Conservation (phyloP, 2,888 invertebrate species). For the Dorcus parallelipipedus region DNA sequence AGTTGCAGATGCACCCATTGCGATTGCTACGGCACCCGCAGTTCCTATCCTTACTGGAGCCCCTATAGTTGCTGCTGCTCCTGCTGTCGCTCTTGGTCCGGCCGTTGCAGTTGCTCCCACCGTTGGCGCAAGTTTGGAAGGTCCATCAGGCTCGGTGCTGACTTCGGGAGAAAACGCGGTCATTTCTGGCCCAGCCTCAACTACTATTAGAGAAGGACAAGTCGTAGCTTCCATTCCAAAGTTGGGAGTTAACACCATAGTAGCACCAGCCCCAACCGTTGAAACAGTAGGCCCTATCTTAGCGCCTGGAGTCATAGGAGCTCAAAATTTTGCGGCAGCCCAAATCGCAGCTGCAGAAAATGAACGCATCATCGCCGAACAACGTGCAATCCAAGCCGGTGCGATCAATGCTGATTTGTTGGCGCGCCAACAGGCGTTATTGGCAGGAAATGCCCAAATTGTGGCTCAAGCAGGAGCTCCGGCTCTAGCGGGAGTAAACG, state of each 20-base stretch:
- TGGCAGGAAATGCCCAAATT: too few relatives aligned
- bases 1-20: constrained; percentile 1
- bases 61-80: background rate
- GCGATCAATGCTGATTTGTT: too few relatives aligned
- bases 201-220: constrained; percentile 39
- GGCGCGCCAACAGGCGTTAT: too few relatives aligned
- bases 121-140: constrained; percentile 37
- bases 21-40: background rate
- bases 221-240: constrained; percentile 23
- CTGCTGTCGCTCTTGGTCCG: background rate
- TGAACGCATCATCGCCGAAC: background rate
- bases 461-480: too few relatives aligned
- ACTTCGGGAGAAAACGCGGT: constrained; percentile 40
- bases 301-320: too few relatives aligned
- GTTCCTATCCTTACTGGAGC: background rate
- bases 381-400: background rate
- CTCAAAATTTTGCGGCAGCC: background rate
- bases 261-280: constrained; percentile 1
- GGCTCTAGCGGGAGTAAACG: too few relatives aligned
- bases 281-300: background rate
- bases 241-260: constrained; percentile 15
- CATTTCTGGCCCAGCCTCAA: constrained; percentile 43
- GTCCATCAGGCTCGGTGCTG: constrained; percentile 42
- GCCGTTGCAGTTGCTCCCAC: constrained; percentile 21
- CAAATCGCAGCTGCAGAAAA: constrained; percentile 1